Evolutionary conservation across 2,113 vertebrate genomes (phyloP), one percentile per base, ranked within the genome.

Genomic region (Tamias sibiricus): DNA sequence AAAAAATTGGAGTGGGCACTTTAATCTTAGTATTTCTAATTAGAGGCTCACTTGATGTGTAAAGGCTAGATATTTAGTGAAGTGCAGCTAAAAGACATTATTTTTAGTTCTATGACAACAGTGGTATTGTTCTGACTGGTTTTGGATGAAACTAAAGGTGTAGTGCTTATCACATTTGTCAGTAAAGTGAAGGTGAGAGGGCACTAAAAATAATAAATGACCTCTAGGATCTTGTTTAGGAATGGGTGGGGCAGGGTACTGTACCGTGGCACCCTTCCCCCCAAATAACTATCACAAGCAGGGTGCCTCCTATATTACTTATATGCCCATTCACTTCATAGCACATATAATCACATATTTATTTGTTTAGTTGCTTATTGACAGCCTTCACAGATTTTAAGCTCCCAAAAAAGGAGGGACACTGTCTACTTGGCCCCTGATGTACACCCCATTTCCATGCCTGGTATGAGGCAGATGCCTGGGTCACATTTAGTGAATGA

Each of bases 1-100:
- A 85, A 85, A 89, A 79, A 83, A 8, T 17, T 66, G 49, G 79
- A 79, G 64, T 17, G 35, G 35, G 83, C 44, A n/a, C 54, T 62
- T 76, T 81, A 77, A 52, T 64, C 82, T 35, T 94, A 72, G 37
- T 87, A 75, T 86, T 83, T 92, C 90, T 74, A 76, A 90, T 66
- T 37, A 57, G 76, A 84, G 66, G 30, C 35, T 57, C 16, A 8
- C 9, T 74, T 91, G 32, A 17, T n/a, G n/a, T 19, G 28, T 4
- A 54, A 54, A 26, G 30, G 54, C 52, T 72, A 71, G 44, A 52
- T 11, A 24, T 77, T 75, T 9, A 32, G 37, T 80, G 84, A 24
- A 7, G 13, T 22, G 6, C 30, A 77, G 32, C 66, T 49, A 26
- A 30, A 35, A 49, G 28, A 28, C 19, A 64, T 72, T 47, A 69